Evolutionary conservation across 2,797 vertebrate species (phyloP), one percentile per base, ranked within the genome.

Genomic region (Pantherophis alleghaniensis): DNA sequence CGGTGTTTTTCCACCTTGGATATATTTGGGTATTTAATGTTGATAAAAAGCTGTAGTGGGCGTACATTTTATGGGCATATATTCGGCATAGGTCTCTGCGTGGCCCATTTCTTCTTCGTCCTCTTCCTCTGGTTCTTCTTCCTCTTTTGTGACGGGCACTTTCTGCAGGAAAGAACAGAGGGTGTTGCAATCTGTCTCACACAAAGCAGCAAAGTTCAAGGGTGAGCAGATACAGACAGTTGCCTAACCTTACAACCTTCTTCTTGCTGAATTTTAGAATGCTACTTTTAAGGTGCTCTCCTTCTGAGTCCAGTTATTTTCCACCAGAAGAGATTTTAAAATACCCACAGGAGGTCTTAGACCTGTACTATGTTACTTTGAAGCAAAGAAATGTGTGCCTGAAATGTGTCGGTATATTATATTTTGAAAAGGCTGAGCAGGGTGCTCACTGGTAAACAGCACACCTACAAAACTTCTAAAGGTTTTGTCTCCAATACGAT

Each of bases 1-100:
- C 0, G 16, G 6, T 0, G 1, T 32, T 37, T 37, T 7, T 74
- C 32, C 69, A 37, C 1, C 32, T 74, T 74, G 69, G 66, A 18
- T 20, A 13, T 20, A 22, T 32, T 55, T 1, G 7, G 86, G 6
- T 42, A 5, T 42, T 55, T 24, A 24, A 47, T 47, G 42, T 47
- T 24, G 74, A 47, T 24, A 37, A 74, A 47, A 92, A 37, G 32
- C 13, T 18, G 2, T 0, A 28, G 28, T 1, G 7, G 12, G 94
- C 98, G 22, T 98, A 99, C 99, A 90, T 98, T 99, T 99, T 98
- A 99, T 99, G 28, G 99, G 99, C 99, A 99, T 99, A 95, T 99
- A 99, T 95, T 99, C 99, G 0, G 99, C 99, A 0, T 99, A 99
- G 0, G 99, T 99, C 96, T 99, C 99, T 11, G 99, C 99, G n/a